These are phyloP conservation scores for Parascotia fuliginaria DNA, from an alignment of 2,888 invertebrate species.

Conservation along the genomic window DNA sequence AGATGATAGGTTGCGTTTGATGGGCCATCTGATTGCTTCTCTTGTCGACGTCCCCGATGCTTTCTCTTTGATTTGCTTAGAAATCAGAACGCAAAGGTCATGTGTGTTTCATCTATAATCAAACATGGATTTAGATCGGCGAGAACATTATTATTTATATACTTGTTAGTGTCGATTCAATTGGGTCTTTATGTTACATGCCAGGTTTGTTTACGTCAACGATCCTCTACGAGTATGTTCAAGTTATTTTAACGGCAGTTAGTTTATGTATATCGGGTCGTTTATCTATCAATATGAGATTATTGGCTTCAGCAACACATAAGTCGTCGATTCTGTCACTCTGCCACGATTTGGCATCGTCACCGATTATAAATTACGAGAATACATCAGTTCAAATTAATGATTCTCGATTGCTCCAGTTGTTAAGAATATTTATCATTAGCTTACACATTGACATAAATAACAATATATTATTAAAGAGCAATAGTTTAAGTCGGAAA, in stretches of 20 bases:
- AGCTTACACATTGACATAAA: conserved; percentile 21
- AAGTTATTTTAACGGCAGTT: conserved; percentile 33
- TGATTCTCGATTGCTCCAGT: conserved; percentile 49
- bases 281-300: conserved; percentile 40
- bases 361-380: conserved; percentile 44
- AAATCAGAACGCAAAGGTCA: conserved; percentile 64
- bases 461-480: conserved; percentile 33
- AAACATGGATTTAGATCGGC: conserved; percentile 37
- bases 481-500: conserved; percentile 10
- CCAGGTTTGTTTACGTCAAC: conserved; percentile 16
- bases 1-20: conserved; percentile 84
- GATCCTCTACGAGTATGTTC: conserved; percentile 20
- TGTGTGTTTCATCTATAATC: conserved; percentile 49
- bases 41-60: conserved; percentile 81
- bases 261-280: conserved; percentile 31
- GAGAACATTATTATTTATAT: conserved; percentile 32
- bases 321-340: conserved; percentile 41
- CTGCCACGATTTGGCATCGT: conserved; percentile 52
- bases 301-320: conserved; percentile 48
- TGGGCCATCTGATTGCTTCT: conserved; percentile 83
- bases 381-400: conserved; percentile 38
- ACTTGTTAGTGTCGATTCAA: conserved; percentile 29
- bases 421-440: conserved; percentile 49
- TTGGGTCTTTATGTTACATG: conserved; percentile 18
- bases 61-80: conserved; percentile 84